phyloP scores from a whole-genome alignment of 92 coral and sea anemone genomes.

The Epizoanthus scotinus region DNA sequence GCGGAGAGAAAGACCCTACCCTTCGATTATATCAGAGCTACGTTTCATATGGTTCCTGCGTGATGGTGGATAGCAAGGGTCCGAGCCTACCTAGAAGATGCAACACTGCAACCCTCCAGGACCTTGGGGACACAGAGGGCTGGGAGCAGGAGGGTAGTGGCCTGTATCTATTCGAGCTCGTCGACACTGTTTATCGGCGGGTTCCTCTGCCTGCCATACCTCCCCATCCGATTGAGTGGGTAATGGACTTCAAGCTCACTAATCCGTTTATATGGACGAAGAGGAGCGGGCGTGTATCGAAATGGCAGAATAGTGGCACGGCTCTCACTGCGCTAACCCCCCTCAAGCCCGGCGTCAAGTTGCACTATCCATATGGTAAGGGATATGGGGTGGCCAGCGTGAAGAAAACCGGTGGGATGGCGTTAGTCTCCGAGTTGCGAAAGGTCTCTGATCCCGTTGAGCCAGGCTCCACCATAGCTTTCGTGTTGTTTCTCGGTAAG shows the following conservation, averaged over 20 bases:
- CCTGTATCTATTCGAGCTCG: not conserved
- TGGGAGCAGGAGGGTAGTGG: constrained; percentile 1
- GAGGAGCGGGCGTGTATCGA: constrained; percentile 3
- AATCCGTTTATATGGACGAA: constrained; percentile 7
- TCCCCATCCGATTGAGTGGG: not conserved
- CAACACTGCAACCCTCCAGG: not conserved
- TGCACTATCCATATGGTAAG: too few relatives aligned
- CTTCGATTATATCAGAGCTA: not conserved
- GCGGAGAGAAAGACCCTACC: not conserved
- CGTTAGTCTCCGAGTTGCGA: constrained; percentile 5
- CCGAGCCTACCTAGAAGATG: not conserved
- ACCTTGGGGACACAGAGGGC: constrained; percentile 1
- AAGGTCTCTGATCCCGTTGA: not conserved
- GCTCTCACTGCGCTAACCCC: not conserved
- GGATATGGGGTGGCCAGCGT: not conserved
- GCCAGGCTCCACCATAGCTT: not conserved
- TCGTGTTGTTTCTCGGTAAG: constrained; percentile 14
- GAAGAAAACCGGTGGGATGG: constrained; percentile 5
- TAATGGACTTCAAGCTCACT: constrained; percentile 1
- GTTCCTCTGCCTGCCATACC: not conserved
- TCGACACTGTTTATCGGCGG: not conserved
- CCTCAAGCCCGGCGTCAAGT: not conserved
- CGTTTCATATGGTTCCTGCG: not conserved
- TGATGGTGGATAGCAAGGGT: not conserved
- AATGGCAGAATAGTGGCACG: not conserved